Conservation (phyloP, 2,113 vertebrate genomes). For the Verasper variegatus region DNA sequence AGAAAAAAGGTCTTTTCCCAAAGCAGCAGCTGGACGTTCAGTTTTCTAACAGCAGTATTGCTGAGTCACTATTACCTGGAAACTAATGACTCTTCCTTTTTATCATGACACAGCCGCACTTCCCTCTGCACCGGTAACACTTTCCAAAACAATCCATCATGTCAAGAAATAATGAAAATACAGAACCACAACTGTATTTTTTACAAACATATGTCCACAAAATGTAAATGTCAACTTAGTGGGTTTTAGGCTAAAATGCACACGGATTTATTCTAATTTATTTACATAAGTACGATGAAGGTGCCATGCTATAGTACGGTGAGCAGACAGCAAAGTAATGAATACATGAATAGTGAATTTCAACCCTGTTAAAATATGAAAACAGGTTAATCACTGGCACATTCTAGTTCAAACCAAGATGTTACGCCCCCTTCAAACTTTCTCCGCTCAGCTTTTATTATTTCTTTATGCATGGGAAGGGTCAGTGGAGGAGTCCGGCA, state of each 20-base stretch:
- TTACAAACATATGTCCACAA: not conserved
- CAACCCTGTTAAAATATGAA: constrained; percentile 32
- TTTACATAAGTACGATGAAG: constrained; percentile 50
- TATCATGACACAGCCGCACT: constrained; percentile 18
- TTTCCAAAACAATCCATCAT: constrained; percentile 19
- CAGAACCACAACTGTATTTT: constrained; percentile 18
- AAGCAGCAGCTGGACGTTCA: constrained; percentile 8
- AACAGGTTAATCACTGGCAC: constrained; percentile 15
- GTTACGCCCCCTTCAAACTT: constrained; percentile 4
- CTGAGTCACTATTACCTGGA: not conserved
- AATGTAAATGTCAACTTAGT: constrained; percentile 15
- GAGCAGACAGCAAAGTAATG: constrained; percentile 11
- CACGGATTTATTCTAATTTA: not conserved
- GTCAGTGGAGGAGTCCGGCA: constrained; percentile 51
- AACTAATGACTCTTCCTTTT: constrained; percentile 3
- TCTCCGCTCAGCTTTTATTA: not conserved
- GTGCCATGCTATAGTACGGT: constrained; percentile 19
- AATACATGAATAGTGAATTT: not conserved
- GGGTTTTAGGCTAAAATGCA: constrained; percentile 2
- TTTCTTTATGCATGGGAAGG: constrained; percentile 7
- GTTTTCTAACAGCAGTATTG: not conserved
- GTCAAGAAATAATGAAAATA: constrained; percentile 6
- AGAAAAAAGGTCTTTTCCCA: not conserved
- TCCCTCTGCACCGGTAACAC: constrained; percentile 24
- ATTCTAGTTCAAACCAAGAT: constrained; percentile 20